Percentiles rank a stretch among this genome's conserved stretches.
phyloP scores from a whole-genome alignment of 1,140 invertebrate genomes.

The Drosophila virilis region DNA sequence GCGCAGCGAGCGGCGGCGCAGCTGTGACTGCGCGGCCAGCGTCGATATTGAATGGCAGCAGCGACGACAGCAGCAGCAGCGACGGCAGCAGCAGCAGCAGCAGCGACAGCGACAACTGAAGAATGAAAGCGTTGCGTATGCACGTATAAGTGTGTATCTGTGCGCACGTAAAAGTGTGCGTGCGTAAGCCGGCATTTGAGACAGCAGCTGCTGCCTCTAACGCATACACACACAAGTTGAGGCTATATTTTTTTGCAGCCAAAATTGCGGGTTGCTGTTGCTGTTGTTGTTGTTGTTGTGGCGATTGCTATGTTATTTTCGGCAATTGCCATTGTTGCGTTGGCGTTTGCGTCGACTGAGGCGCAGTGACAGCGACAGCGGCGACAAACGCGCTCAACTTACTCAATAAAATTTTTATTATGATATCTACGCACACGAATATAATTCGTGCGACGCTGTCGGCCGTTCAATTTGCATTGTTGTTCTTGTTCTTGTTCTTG shows the following conservation, averaged over 20 bases:
- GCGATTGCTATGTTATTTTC: constrained; percentile 42
- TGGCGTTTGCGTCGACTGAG: constrained; percentile 31
- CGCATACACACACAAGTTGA: constrained; percentile 18
- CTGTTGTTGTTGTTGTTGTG: constrained; percentile 13
- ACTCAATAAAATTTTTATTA: constrained; percentile 84
- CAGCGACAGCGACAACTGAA: constrained; percentile 36
- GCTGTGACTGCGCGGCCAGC: constrained; percentile 21
- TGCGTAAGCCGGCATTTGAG: constrained; percentile 65
- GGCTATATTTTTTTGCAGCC: constrained; percentile 15
- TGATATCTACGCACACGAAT: constrained; percentile 75
- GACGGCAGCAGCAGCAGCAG: constrained; percentile 20
- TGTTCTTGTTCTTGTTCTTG: constrained; percentile 8
- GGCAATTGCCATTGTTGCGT: constrained; percentile 55
- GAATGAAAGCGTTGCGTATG: constrained; percentile 47
- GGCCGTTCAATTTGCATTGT: constrained; percentile 42
- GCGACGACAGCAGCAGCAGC: constrained; percentile 24
- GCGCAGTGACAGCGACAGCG: constrained; percentile 17
- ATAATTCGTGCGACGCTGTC: constrained; percentile 28
- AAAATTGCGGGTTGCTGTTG: constrained; percentile 11
- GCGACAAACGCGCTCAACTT: constrained; percentile 68
- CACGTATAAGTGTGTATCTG: constrained; percentile 34
- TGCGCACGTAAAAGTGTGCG: constrained; percentile 25
- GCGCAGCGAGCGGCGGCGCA: constrained; percentile 18
- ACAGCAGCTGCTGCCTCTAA: constrained; percentile 44
- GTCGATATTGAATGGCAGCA: constrained; percentile 17